Conservation (phyloP, 2,888 invertebrate species). For the Drosophila ezoana region DNA sequence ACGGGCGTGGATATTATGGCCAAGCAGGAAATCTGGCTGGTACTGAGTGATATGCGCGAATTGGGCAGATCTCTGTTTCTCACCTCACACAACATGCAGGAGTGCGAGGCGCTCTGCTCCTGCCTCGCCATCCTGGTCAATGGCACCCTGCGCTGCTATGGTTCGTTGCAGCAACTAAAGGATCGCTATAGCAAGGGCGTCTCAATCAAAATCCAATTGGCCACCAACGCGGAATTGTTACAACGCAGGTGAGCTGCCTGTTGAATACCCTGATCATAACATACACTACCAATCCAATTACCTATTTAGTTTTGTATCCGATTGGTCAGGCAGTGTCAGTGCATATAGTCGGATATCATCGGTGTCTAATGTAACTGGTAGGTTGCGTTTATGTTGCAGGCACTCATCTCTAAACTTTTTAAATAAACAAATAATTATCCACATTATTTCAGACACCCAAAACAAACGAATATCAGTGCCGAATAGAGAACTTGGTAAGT, state of each 20-base stretch:
- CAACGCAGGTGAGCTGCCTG: background rate
- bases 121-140: conserved; percentile 92
- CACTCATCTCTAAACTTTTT: background rate
- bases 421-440: background rate
- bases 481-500: background rate
- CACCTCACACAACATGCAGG: conserved; percentile 93
- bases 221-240: conserved; percentile 20
- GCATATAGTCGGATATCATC: background rate
- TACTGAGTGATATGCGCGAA: conserved; percentile 88
- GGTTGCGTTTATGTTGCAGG: background rate
- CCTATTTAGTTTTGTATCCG: too few relatives aligned
- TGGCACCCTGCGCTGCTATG: conserved; percentile 89
- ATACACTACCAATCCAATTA: too few relatives aligned
- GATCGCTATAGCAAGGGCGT: conserved; percentile 87
- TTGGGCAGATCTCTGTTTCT: conserved; percentile 90
- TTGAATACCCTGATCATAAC: too few relatives aligned
- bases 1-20: conserved; percentile 84
- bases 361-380: background rate
- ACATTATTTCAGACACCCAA: background rate
- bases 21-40: conserved; percentile 91
- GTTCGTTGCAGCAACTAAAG: conserved; percentile 90
- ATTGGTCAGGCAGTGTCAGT: background rate
- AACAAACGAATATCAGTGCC: too few relatives aligned
- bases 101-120: conserved; percentile 92
- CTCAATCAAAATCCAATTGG: conserved; percentile 83